phyloP scores from a whole-genome alignment of 2,113 vertebrate genomes.

The Dolichotis patagonum region DNA sequence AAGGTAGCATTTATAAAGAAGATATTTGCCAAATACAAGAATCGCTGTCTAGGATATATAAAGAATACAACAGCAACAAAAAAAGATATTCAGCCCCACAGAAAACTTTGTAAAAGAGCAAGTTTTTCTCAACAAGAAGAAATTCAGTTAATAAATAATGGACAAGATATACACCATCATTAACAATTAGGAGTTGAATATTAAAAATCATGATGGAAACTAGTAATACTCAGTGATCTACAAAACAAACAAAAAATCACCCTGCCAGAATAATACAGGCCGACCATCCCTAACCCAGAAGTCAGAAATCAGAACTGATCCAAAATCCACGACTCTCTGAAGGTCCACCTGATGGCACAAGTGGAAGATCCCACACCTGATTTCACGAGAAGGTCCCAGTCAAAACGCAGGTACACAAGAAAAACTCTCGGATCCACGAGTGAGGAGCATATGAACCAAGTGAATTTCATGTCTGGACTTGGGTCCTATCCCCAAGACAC shows the following conservation, averaged over 20 bases:
- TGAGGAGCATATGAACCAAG: background rate
- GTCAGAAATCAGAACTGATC: background rate
- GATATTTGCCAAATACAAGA: background rate
- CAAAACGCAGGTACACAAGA: background rate
- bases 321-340: background rate
- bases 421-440: background rate
- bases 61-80: too few species aligned
- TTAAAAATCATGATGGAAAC: conserved; percentile 8
- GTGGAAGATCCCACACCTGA: background rate
- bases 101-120: conserved; percentile 35
- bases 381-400: background rate
- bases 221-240: background rate
- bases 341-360: background rate
- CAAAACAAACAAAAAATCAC: background rate
- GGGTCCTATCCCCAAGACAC: too few species aligned
- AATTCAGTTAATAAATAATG: background rate
- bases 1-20: background rate
- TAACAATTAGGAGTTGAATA: conserved; percentile 5
- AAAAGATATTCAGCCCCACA: background rate
- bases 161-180: background rate
- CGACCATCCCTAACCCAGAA: background rate
- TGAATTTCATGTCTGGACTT: background rate
- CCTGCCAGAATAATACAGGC: background rate
- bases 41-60: background rate
- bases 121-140: background rate